phyloP scores from a whole-genome alignment of 2,797 vertebrate species.

The Anguilla anguilla region DNA sequence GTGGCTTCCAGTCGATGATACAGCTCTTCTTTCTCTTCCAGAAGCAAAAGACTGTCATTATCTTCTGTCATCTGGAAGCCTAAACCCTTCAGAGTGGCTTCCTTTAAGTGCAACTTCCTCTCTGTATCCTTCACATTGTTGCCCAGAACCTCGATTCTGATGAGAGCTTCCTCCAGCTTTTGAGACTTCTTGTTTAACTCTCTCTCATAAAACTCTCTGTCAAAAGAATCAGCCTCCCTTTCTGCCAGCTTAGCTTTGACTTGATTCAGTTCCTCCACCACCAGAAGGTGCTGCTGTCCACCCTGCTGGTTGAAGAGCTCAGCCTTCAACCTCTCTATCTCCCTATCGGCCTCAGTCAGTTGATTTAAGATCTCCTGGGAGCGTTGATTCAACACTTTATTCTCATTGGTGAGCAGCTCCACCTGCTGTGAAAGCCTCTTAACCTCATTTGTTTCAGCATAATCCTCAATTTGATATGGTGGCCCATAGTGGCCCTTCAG shows the following conservation, averaged over 20 bases:
- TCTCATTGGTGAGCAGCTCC: conserved; percentile 72
- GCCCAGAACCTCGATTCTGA: conserved; percentile 73
- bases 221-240: conserved; percentile 63
- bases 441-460: conserved; percentile 59
- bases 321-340: conserved; percentile 76
- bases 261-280: conserved; percentile 66
- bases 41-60: conserved; percentile 50
- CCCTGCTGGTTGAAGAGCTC: conserved; percentile 68
- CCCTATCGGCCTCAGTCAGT: conserved; percentile 78
- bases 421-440: conserved; percentile 69
- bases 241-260: conserved; percentile 66
- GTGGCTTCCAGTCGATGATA: conserved; percentile 59
- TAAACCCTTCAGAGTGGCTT: conserved; percentile 76
- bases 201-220: conserved; percentile 71
- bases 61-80: conserved; percentile 68
- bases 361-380: conserved; percentile 82
- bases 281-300: conserved; percentile 62
- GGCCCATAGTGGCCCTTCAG: conserved; percentile 55
- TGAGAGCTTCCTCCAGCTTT: conserved; percentile 75
- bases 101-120: conserved; percentile 76
- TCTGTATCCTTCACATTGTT: conserved; percentile 75
- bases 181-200: conserved; percentile 74
- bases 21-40: conserved; percentile 62
- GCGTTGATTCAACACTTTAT: conserved; percentile 70
- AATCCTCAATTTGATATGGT: conserved; percentile 63